These are phyloP conservation scores for Deroplatys truncata DNA, from an alignment of 2,888 invertebrate genomes.

Conservation along the genomic window DNA sequence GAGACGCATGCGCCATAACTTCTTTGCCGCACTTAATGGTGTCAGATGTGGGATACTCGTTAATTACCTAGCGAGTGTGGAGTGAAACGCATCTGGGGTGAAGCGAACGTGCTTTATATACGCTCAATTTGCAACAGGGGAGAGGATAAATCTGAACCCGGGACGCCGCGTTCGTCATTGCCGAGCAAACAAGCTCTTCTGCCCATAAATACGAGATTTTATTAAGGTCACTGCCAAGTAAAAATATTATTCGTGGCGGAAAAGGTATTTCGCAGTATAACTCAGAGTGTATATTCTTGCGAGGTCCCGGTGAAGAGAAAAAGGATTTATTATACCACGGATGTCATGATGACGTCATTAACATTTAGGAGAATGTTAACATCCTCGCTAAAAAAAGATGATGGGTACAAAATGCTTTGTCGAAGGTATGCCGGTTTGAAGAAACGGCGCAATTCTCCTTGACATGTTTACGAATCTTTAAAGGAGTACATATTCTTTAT, in stretches of 20 bases:
- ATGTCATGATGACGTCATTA: background rate
- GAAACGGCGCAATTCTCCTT: too few species aligned
- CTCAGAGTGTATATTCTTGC: background rate
- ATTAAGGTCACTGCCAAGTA: conserved; percentile 7
- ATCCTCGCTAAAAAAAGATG: background rate
- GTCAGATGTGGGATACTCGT: background rate
- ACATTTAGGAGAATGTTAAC: background rate
- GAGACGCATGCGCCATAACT: background rate
- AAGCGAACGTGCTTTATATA: background rate
- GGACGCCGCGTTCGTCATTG: conserved; percentile 35
- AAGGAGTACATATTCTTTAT: too few species aligned
- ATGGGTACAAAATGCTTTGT: background rate
- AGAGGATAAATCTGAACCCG: background rate
- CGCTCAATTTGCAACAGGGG: background rate
- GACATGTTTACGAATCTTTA: too few species aligned
- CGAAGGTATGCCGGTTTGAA: background rate
- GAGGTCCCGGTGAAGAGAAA: background rate
- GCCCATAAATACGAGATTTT: background rate
- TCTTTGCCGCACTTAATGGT: background rate
- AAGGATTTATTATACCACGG: background rate
- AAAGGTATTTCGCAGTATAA: background rate
- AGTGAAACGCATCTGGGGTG: background rate
- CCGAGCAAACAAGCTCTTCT: conserved; percentile 22
- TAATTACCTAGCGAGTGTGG: background rate
- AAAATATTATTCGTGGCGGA: conserved; percentile 1